A percentile compares a stretch with the other conserved stretches of the same genome.
These are phyloP conservation scores for Pelecanoides urinatrix DNA, from an alignment of 2,113 vertebrate genomes.

Conservation along the genomic window DNA sequence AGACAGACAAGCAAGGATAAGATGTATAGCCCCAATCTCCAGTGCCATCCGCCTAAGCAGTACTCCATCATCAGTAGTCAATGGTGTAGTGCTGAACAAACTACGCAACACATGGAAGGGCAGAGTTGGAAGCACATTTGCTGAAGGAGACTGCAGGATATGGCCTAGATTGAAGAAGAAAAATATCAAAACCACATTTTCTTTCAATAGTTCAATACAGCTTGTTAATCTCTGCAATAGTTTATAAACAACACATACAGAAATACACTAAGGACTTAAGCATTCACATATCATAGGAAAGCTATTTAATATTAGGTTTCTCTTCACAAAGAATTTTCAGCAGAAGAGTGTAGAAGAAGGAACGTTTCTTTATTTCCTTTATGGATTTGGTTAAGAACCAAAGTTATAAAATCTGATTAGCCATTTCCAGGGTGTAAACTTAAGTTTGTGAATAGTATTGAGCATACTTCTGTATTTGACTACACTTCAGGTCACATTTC, in stretches of 20 bases:
- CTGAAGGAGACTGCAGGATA: constrained; percentile 96
- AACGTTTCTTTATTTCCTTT: not conserved
- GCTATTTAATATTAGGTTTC: not conserved
- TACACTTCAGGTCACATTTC: not conserved
- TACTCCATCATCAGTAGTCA: constrained; percentile 95
- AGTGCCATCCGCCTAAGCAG: constrained; percentile 94
- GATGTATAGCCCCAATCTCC: constrained; percentile 95
- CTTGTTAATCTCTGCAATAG: not conserved
- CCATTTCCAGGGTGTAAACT: not conserved
- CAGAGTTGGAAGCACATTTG: constrained; percentile 94
- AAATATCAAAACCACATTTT: not conserved
- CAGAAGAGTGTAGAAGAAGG: not conserved
- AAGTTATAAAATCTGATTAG: not conserved
- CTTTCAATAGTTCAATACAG: not conserved
- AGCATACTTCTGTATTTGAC: not conserved
- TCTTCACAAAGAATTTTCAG: not conserved
- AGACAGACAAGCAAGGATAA: constrained; percentile 96
- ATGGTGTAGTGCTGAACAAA: constrained; percentile 89
- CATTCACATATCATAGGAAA: not conserved
- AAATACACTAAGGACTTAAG: not conserved
- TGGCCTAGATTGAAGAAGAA: constrained; percentile 79
- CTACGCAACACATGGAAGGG: constrained; percentile 94
- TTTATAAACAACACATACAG: not conserved
- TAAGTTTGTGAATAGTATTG: not conserved
- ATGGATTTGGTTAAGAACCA: not conserved